Evolutionary conservation across 2,888 invertebrate species (phyloP).

Genomic region (Tricholauxania praeusta): DNA sequence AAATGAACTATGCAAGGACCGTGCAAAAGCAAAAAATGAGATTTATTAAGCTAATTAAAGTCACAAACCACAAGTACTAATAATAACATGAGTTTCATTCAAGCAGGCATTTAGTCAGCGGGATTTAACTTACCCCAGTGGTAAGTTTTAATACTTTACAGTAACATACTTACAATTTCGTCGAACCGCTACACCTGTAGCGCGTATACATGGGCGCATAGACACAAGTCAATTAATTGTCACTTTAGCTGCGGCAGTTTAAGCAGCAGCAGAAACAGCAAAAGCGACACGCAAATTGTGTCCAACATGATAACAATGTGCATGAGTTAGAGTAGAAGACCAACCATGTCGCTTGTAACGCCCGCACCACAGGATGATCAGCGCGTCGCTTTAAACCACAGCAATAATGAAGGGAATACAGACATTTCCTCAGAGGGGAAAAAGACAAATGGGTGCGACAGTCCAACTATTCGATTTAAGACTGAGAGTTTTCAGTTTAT

Average conservation of each 20-base stretch:
- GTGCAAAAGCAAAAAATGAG: neutral
- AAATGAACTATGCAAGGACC: neutral
- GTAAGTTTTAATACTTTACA: neutral
- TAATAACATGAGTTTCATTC: neutral
- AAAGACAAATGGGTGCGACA: too few relatives aligned
- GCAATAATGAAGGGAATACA: too few relatives aligned
- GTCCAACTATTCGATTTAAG: too few relatives aligned
- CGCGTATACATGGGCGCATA: neutral
- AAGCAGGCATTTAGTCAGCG: too few relatives aligned
- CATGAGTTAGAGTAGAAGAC: too few relatives aligned
- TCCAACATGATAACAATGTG: too few relatives aligned
- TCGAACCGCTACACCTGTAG: slow-evolving; percentile 2
- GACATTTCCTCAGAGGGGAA: too few relatives aligned
- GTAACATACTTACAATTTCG: neutral
- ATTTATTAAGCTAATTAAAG: slow-evolving; percentile 23
- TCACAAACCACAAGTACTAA: slow-evolving; percentile 2
- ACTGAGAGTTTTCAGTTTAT: too few relatives aligned
- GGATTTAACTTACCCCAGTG: too few relatives aligned
- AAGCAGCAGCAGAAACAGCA: neutral
- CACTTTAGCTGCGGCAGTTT: slow-evolving; percentile 8
- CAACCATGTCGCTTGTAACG: too few relatives aligned
- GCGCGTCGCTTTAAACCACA: neutral
- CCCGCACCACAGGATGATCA: neutral
- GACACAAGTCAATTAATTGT: slow-evolving; percentile 18
- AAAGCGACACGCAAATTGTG: neutral